Base-by-base conservation (phyloP, 1,140 invertebrate genomes). In the Drosophila burlai region DNA sequence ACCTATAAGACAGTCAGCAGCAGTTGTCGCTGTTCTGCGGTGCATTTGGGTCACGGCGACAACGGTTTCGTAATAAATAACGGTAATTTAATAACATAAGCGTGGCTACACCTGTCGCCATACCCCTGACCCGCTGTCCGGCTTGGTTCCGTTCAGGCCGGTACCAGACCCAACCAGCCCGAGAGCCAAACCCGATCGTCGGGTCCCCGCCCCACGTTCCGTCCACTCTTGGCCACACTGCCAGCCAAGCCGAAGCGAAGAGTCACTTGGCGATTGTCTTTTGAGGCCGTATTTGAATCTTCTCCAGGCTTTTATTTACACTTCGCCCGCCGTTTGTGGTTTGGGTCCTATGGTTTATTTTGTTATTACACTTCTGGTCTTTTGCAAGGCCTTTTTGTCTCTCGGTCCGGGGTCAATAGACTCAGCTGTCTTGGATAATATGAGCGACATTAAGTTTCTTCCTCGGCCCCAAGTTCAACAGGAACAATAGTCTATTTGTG, bases 1-100 rank as follows among this genome's bases (percentile, higher is more conserved):
- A 42, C 42, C 49, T 24, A 72, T 42, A 21, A 57, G 15, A 63
- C 15, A 52, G 34, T 15, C 24, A 50, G 54, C 38, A 43, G 59
- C 45, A 52, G 66, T 71, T 78, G 74, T 66, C 78, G 82, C 78
- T 34, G 76, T 75, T 86, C 71, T 90, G 60, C 67, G 46, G 18
- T 71, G 73, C 81, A 89, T 84, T 84, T 89, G 81, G 84, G 81
- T 79, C 84, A 90, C 61, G 75, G 71, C 78, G 58, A 69, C 81
- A 79, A 89, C 84, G 84, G 84, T 84, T 89, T 89, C 79, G 85
- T 89, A 89, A 89, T 81, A 90, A 81, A 89, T 90, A 89, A 89
- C 84, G 81, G 84, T 84, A 89, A 84, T 79, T 89, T 89, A 90
- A 90, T 89, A 89, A 81, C 68, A 50, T 90, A 64, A 89, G 58